Percentiles rank a stretch among this genome's conserved stretches.
Conservation (phyloP, 2,113 vertebrate species). For the Dicentrarchus labrax region DNA sequence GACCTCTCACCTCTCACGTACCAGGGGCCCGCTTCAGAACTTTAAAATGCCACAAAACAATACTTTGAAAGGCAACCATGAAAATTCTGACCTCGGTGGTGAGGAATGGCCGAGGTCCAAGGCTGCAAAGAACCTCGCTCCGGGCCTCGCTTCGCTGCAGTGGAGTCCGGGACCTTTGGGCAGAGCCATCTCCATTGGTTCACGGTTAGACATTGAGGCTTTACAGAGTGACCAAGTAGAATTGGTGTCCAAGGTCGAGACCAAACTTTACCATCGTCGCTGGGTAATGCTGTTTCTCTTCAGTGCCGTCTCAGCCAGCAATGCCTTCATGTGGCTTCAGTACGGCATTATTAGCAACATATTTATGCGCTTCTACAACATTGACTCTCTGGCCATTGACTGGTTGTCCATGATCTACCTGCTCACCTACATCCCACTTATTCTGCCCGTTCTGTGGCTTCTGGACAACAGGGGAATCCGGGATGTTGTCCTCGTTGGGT, state of each 20-base stretch:
- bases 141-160: conserved; percentile 39
- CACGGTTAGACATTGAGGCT: conserved; percentile 27
- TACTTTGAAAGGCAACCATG: conserved; percentile 55
- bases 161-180: conserved; percentile 61
- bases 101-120: conserved; percentile 44
- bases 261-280: conserved; percentile 85
- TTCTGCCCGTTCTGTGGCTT: conserved; percentile 89
- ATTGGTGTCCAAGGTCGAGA: conserved; percentile 39
- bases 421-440: conserved; percentile 88
- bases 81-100: conserved; percentile 35
- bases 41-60: conserved; percentile 61
- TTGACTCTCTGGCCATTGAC: conserved; percentile 87
- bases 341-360: conserved; percentile 90
- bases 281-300: conserved; percentile 91
- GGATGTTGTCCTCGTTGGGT: conserved; percentile 86
- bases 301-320: conserved; percentile 90
- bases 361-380: conserved; percentile 87
- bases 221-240: conserved; percentile 11
- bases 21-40: conserved; percentile 29
- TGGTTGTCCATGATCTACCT: conserved; percentile 93
- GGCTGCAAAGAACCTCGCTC: conserved; percentile 34
- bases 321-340: conserved; percentile 93
- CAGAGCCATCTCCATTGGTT: conserved; percentile 37
- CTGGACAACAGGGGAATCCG: conserved; percentile 86
- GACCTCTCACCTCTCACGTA: conserved; percentile 5